Conservation (phyloP, 64 coral and sea anemone genomes). For the Porites australiensis region DNA sequence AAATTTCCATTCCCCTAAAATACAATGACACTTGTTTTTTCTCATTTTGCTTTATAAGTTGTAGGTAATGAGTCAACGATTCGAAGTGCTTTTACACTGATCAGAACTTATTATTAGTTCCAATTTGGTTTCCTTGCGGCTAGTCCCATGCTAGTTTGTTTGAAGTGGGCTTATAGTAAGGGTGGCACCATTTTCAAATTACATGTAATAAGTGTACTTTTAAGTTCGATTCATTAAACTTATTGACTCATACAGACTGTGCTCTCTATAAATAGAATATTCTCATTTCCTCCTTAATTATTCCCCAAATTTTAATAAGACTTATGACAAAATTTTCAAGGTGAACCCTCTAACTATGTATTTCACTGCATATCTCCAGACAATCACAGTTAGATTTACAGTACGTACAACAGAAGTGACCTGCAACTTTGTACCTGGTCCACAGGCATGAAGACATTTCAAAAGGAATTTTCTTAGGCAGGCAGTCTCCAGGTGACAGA, state of each 20-base stretch:
- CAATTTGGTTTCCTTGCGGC: background rate
- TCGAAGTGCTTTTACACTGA: background rate
- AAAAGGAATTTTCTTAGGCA: constrained; percentile 36
- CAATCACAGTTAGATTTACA: no score
- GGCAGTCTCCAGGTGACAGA: background rate
- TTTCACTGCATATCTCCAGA: no score
- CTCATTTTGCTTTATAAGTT: background rate
- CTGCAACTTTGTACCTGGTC: background rate
- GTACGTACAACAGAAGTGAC: no score
- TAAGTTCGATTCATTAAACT: no score
- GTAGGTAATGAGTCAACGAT: background rate
- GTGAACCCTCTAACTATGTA: no score
- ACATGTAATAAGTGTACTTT: no score
- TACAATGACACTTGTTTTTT: background rate
- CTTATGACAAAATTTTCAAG: no score
- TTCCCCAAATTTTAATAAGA: no score
- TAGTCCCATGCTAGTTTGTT: background rate
- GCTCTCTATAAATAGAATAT: no score
- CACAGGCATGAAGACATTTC: constrained; percentile 25
- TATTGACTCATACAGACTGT: no score
- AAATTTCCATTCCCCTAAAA: background rate
- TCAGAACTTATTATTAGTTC: background rate
- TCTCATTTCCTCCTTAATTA: no score
- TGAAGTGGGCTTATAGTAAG: no score
- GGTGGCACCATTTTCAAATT: background rate